Conservation (phyloP, 2,113 vertebrate genomes). For the Clarias gariepinus region DNA sequence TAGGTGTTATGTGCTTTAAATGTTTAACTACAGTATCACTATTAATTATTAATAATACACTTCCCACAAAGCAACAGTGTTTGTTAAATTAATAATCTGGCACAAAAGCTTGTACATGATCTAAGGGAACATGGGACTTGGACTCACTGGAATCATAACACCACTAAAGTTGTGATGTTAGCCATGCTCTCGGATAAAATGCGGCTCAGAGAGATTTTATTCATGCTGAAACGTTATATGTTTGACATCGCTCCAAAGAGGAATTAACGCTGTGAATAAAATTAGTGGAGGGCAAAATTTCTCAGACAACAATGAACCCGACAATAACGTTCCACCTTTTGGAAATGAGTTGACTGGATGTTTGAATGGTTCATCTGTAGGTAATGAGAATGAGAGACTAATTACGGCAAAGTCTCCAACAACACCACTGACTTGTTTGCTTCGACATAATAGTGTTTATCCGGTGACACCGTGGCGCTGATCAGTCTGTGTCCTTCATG, state of each 20-base stretch:
- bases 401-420: constrained; percentile 39
- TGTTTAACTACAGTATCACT: not conserved
- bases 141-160: not conserved
- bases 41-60: constrained; percentile 1
- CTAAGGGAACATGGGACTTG: not conserved
- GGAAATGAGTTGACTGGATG: constrained; percentile 36
- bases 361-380: constrained; percentile 34
- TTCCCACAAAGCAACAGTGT: not conserved
- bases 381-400: constrained; percentile 35
- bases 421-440: constrained; percentile 36
- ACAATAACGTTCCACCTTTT: constrained; percentile 20
- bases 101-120: not conserved
- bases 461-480: not conserved
- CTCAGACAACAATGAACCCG: constrained; percentile 23
- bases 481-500: constrained; percentile 29
- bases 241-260: constrained; percentile 23
- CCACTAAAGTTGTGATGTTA: not conserved
- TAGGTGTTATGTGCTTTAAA: not conserved
- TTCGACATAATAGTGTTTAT: constrained; percentile 30
- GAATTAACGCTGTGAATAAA: constrained; percentile 35
- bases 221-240: constrained; percentile 6
- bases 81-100: constrained; percentile 35
- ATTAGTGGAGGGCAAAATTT: not conserved
- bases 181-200: constrained; percentile 9
- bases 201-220: not conserved